Percentiles rank a stretch among this genome's conserved stretches.
phyloP scores from a whole-genome alignment of 1,140 invertebrate species.

The Drosophila jambulina region DNA sequence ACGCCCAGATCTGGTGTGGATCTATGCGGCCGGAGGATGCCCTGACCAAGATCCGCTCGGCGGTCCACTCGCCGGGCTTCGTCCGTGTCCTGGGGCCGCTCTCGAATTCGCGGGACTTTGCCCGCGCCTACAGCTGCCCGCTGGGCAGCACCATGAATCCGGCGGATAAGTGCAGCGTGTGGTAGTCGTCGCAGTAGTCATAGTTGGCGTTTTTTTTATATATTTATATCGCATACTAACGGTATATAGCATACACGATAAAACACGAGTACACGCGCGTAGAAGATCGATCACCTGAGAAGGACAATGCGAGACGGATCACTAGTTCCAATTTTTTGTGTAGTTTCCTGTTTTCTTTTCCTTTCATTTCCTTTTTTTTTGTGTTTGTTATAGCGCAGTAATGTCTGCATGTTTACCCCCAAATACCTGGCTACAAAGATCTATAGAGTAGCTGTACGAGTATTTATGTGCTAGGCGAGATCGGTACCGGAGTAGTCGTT shows the following conservation, averaged over 20 bases:
- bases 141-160: conserved; percentile 95
- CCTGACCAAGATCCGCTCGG: conserved; percentile 96
- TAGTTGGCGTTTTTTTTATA: conserved; percentile 46
- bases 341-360: conserved; percentile 5
- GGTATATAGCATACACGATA: conserved; percentile 25
- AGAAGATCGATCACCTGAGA: conserved; percentile 16
- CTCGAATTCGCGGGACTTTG: conserved; percentile 96
- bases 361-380: neutral
- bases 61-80: conserved; percentile 97
- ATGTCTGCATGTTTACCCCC: conserved; percentile 17
- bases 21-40: conserved; percentile 98
- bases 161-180: conserved; percentile 95
- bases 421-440: conserved; percentile 20
- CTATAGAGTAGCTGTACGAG: conserved; percentile 24
- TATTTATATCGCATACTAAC: conserved; percentile 57
- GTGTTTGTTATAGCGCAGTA: conserved; percentile 39
- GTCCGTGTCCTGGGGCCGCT: conserved; percentile 96
- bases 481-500: neutral
- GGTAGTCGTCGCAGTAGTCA: conserved; percentile 87
- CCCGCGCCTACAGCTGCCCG: conserved; percentile 92
- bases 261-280: conserved; percentile 10
- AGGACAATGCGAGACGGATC: conserved; percentile 1
- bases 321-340: conserved; percentile 30
- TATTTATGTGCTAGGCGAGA: conserved; percentile 6
- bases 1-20: conserved; percentile 98